Conservation (phyloP, 2,888 invertebrate genomes). For the Latheticus oryzae region DNA sequence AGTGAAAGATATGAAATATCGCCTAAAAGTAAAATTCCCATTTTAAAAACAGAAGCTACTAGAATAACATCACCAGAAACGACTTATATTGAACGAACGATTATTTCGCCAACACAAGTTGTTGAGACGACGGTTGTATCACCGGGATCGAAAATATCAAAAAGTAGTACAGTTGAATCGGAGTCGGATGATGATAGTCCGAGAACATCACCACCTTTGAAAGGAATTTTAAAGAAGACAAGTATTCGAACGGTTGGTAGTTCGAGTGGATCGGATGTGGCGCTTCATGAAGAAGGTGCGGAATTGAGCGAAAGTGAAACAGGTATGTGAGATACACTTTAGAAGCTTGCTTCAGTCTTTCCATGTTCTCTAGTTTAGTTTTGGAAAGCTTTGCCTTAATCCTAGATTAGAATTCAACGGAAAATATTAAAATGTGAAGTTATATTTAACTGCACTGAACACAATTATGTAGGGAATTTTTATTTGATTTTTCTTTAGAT, state of each 20-base stretch:
- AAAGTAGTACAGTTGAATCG: slow-evolving; percentile 62
- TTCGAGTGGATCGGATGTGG: slow-evolving; percentile 74
- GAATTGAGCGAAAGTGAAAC: slow-evolving; percentile 74
- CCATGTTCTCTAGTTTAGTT: slow-evolving; percentile 11
- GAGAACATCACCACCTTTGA: slow-evolving; percentile 60
- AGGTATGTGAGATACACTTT: slow-evolving; percentile 66
- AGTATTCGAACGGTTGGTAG: slow-evolving; percentile 68
- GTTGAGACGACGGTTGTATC: slow-evolving; percentile 56
- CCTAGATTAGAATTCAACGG: too few relatives aligned
- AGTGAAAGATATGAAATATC: slow-evolving; percentile 45
- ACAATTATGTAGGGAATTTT: too few relatives aligned
- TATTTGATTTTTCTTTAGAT: too few relatives aligned
- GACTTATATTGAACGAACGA: slow-evolving; percentile 48
- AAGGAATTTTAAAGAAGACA: slow-evolving; percentile 63
- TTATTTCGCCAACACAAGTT: slow-evolving; percentile 51
- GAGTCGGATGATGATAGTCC: slow-evolving; percentile 62
- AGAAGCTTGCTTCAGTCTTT: slow-evolving; percentile 27
- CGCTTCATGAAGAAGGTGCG: slow-evolving; percentile 73
- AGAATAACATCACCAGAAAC: slow-evolving; percentile 55
- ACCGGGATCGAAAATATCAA: slow-evolving; percentile 58
- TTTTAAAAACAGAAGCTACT: slow-evolving; percentile 62
- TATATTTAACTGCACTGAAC: too few relatives aligned
- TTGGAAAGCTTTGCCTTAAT: too few relatives aligned
- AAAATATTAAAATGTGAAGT: too few relatives aligned
- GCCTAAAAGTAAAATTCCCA: slow-evolving; percentile 66